These are phyloP conservation scores for Hypomesus transpacificus DNA, from an alignment of 2,113 vertebrate genomes.

Conservation along the genomic window DNA sequence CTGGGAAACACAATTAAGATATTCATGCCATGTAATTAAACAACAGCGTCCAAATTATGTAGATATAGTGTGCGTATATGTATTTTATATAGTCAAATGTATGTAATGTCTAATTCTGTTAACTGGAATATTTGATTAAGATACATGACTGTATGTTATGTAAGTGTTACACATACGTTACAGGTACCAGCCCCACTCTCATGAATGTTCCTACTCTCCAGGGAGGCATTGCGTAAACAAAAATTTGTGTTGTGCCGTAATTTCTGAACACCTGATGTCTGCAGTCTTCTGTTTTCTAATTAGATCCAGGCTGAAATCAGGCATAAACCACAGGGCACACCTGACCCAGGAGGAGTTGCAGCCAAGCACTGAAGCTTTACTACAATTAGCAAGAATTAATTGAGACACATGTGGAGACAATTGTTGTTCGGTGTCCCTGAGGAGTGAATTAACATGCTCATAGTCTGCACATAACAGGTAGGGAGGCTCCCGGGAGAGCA, in stretches of 20 bases:
- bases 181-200: neutral
- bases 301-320: constrained; percentile 50
- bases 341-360: constrained; percentile 38
- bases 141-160: no score
- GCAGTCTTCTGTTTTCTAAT: constrained; percentile 60
- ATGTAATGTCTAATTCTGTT: neutral
- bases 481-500: constrained; percentile 13
- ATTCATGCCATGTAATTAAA: neutral
- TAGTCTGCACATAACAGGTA: constrained; percentile 33
- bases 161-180: constrained; percentile 6
- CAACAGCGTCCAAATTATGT: neutral
- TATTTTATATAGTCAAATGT: neutral
- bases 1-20: constrained; percentile 33
- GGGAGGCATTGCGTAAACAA: constrained; percentile 29
- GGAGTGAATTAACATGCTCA: constrained; percentile 40
- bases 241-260: constrained; percentile 35
- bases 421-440: constrained; percentile 30
- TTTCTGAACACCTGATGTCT: constrained; percentile 45
- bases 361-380: constrained; percentile 15
- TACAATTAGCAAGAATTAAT: constrained; percentile 44
- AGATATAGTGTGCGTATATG: neutral
- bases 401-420: constrained; percentile 40
- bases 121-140: no score
- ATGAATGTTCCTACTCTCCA: neutral
- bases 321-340: neutral